Base-by-base conservation (phyloP, 2,113 vertebrate species). In the Edolisoma coerulescens region DNA sequence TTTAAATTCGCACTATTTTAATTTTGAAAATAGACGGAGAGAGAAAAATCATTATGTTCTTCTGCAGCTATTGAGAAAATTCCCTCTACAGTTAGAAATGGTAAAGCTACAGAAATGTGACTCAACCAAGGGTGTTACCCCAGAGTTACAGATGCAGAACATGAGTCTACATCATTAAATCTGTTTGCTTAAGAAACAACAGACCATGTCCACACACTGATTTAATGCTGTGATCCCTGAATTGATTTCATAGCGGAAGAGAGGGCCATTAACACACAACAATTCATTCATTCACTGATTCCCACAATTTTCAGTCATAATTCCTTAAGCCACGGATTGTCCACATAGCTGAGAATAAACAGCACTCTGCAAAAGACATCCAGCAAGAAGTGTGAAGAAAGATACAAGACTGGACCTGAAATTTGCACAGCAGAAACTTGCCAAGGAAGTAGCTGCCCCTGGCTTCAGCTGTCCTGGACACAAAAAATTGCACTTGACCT, bases 401-500 rank as follows among this genome's bases (percentile, higher is more conserved):
- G 16, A 28, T 5, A 5, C 4, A 77, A 70, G 28, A 61, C 16
- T 21, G 6, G 1, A 16, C 61, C 41, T 76, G 26, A 64, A 71
- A 64, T 41, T 71, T 54, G 70, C 44, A 17, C 21, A 33, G 32
- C 22, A 82, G 37, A 81, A 84, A 79, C 45, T 41, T 42, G 33
- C 16, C 41, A 26, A 47, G 21, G 50, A 92, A 77, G 32, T 7
- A 45, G 24, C 23, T 54, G 54, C 4, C 33, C 35, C 33, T 0
- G 2, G 59, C 0, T 0, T 32, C 52, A 47, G 50, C 56, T 64
- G 22, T 64, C 69, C 84, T 79, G 60, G 50, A 47, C 2, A 0
- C 53, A 89, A 69, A 22, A 61, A 79, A 91, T 49, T 65, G 77
- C 49, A 79, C 53, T 11, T 79, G 70, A 91, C 70, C 67, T 49